These are phyloP conservation scores for Aplysia californica DNA, from an alignment of 1,140 invertebrate genomes.

Conservation along the genomic window DNA sequence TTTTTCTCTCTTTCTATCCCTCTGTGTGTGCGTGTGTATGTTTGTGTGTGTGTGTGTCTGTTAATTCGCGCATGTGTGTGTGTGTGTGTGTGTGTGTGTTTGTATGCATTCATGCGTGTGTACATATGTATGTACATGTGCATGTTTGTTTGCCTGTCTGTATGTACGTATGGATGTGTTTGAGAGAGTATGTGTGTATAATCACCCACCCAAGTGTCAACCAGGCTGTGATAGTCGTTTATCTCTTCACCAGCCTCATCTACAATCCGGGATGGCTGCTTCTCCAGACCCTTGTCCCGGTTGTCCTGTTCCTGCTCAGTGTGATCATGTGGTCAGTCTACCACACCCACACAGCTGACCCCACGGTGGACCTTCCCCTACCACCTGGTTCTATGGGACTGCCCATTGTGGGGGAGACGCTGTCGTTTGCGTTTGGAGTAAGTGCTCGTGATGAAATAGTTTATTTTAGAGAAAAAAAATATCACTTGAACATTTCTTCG, in stretches of 20 bases:
- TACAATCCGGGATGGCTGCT: no score
- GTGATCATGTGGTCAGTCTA: constrained; percentile 44
- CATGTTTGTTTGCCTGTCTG: background rate
- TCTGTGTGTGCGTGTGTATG: no score
- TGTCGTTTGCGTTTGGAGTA: constrained; percentile 45
- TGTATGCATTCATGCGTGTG: no score
- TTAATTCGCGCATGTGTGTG: background rate
- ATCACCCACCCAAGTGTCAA: no score
- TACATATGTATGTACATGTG: background rate
- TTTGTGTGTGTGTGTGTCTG: background rate
- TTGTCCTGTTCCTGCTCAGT: constrained; percentile 28
- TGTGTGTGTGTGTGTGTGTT: background rate
- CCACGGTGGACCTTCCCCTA: constrained; percentile 35
- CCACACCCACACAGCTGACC: constrained; percentile 33
- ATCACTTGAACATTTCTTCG: no score
- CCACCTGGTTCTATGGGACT: constrained; percentile 55
- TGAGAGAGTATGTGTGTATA: no score
- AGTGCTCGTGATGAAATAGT: constrained; percentile 5
- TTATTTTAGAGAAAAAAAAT: background rate
- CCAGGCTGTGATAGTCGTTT: no score
- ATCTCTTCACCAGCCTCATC: no score
- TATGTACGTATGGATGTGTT: background rate
- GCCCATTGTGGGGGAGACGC: constrained; percentile 55
- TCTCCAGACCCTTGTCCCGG: no score
- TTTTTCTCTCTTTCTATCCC: no score